Evolutionary conservation across 2,888 invertebrate genomes (phyloP).

Genomic region (Ornithoptera priamus): DNA sequence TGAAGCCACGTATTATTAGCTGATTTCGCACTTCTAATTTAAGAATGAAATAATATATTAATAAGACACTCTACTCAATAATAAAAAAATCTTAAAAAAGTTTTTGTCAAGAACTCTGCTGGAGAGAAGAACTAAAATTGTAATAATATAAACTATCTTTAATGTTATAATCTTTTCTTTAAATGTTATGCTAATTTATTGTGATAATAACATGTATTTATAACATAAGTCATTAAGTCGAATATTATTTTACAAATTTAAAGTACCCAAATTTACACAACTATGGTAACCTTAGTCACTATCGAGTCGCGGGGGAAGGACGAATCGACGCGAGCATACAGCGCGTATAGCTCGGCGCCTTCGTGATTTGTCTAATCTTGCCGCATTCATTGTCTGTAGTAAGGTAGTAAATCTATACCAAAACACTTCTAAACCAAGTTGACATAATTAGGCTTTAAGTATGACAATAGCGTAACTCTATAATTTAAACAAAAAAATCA

Average conservation of each 20-base stretch:
- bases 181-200: not conserved
- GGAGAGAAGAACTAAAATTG: no score
- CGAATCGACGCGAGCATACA: constrained; percentile 42
- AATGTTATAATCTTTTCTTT: not conserved
- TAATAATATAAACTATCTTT: not conserved
- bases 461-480: not conserved
- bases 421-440: constrained; percentile 15
- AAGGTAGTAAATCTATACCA: constrained; percentile 18
- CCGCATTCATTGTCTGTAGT: constrained; percentile 35
- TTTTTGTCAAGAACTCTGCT: no score
- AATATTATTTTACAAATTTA: not conserved
- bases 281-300: constrained; percentile 40
- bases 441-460: not conserved
- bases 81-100: no score
- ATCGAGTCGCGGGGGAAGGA: constrained; percentile 56
- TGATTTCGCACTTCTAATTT: no score
- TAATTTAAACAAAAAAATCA: not conserved
- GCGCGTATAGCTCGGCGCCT: constrained; percentile 34
- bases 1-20: no score
- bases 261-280: not conserved
- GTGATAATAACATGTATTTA: not conserved
- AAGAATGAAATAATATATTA: no score
- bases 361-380: constrained; percentile 44
- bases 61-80: no score
- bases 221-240: not conserved